Base-by-base conservation (phyloP, 1,140 invertebrate genomes). In the Lepidurus apus region DNA sequence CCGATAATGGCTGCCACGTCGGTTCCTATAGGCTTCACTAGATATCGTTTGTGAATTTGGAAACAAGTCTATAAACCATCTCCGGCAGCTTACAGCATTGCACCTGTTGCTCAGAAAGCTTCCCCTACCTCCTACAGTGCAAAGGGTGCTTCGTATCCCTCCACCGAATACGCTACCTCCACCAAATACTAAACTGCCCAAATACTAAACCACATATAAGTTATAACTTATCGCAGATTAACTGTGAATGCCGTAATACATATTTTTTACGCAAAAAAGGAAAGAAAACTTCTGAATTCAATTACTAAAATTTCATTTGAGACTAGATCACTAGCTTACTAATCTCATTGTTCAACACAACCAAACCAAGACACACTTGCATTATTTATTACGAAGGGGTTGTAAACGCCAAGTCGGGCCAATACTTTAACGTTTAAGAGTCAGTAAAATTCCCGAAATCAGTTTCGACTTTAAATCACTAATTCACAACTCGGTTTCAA, bases 281-380 rank as follows among this genome's bases (percentile, higher is more conserved):
- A n/a, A 21, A 65, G 8, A n/a, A n/a, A 0, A 6, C 21, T 65
- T 21, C 21, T 65, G 13, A 65, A 65, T 21, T 9, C 5, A 21
- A 17, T 65, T 6, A 17, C 7, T n/a, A n/a, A n/a, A 21, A 47
- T 11, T 7, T 65, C 0, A 7, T 65, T 65, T 21, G 53, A 65
- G n/a, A 65, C 53, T 65, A 65, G 17, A 65, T 65, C 8, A 21
- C 53, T n/a, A 65, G n/a, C 21, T 13, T 65, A 65, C 53, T 65
- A 65, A 65, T 21, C n/a, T 65, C 53, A 65, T 9, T 21, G 53
- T 65, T 65, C 53, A 17, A 17, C 53, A 65, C 53, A 75, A 74
- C 43, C 73, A 11, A 79, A 78, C 78, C 44, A 42, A 42, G 21
- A 79, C 74, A 74, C 74, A 34, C 78, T 74, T 43, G 76, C 76